These are phyloP conservation scores for Egretta garzetta DNA, from an alignment of 2,113 vertebrate genomes.

Conservation along the genomic window DNA sequence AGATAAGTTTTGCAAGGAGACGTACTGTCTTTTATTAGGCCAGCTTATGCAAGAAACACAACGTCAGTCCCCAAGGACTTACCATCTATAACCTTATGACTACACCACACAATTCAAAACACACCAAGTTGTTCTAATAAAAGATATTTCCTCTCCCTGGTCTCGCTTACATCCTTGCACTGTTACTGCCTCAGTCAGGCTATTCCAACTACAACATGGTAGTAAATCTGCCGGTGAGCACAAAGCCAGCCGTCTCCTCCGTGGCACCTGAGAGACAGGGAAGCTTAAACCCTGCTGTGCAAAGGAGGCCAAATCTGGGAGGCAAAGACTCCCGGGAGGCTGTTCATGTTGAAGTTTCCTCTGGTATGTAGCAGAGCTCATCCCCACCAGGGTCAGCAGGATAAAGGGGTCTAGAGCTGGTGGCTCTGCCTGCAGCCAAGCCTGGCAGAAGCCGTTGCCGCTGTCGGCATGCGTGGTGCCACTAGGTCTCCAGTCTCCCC, in stretches of 20 bases:
- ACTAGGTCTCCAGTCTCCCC: accelerated
- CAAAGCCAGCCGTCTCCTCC: neutral
- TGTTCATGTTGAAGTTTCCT: neutral
- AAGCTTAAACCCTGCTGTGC: neutral
- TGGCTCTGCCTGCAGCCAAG: neutral
- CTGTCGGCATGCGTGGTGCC: neutral
- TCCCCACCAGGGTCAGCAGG: neutral
- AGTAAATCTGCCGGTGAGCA: neutral
- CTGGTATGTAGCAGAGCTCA: neutral
- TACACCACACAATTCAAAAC: slow-evolving; percentile 25
- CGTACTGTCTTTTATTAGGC: neutral
- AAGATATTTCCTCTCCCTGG: neutral
- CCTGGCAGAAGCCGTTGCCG: neutral
- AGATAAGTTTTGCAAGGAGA: neutral
- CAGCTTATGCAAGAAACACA: neutral
- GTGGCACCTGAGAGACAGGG: neutral
- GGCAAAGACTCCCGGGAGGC: accelerated
- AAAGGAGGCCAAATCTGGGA: neutral
- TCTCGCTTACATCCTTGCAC: neutral
- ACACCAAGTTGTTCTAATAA: neutral
- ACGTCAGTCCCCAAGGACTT: neutral
- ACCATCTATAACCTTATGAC: neutral
- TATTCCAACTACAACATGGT: neutral
- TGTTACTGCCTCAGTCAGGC: neutral
- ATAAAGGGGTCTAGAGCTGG: neutral